These are phyloP conservation scores for Drosophila kurseongensis DNA, from an alignment of 1,140 invertebrate species.

Conservation along the genomic window DNA sequence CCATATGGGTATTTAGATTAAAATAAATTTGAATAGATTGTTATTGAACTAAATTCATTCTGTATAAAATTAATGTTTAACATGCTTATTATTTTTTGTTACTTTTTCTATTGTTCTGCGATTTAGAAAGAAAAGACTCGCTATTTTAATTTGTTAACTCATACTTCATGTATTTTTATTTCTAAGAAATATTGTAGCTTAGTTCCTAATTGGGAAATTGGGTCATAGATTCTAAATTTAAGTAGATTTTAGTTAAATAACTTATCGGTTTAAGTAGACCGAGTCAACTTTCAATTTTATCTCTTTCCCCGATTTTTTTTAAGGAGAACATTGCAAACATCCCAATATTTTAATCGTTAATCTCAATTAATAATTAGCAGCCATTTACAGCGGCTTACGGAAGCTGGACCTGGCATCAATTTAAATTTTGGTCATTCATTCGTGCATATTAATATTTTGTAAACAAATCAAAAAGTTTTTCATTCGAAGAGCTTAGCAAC, in stretches of 20 bases:
- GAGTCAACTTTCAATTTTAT: conserved; percentile 8
- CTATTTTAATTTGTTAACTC: not conserved
- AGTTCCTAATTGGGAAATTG: conserved; percentile 37
- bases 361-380: conserved; percentile 38
- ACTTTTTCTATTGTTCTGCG: not conserved
- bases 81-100: conserved; percentile 1
- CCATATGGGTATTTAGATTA: not conserved
- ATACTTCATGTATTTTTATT: conserved; percentile 5
- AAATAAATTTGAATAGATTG: conserved; percentile 1
- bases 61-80: conserved; percentile 3
- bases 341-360: conserved; percentile 11
- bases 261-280: conserved; percentile 28
- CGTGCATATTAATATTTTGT: conserved; percentile 33
- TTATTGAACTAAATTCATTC: not conserved
- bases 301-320: not conserved
- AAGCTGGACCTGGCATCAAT: conserved; percentile 23
- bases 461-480: conserved; percentile 52
- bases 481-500: conserved; percentile 46
- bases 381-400: conserved; percentile 42
- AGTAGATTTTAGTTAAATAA: conserved; percentile 21
- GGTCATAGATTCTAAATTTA: conserved; percentile 27
- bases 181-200: conserved; percentile 26
- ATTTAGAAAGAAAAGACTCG: not conserved
- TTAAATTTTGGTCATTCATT: conserved; percentile 32
- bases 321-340: conserved; percentile 5